Evolutionary conservation across 2,113 vertebrate genomes (phyloP), one percentile per base, ranked within the genome.

Genomic region (Oncorhynchus kisutch): DNA sequence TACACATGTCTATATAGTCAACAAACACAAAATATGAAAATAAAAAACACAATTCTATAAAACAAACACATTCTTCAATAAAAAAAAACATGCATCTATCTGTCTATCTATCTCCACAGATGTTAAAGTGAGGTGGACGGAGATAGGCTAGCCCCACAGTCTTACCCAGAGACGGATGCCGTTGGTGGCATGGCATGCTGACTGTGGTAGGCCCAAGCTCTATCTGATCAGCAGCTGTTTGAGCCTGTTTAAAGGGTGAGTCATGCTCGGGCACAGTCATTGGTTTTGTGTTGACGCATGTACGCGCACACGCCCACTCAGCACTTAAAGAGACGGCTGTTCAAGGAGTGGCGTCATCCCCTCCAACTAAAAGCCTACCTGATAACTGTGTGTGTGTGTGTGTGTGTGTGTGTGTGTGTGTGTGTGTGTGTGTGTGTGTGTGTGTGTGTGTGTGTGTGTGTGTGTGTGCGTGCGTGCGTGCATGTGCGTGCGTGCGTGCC

Each of bases 191-290:
- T 62, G 59, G n/a, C 59, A 16, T 18, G 12, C 12, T 54, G 51
- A 54, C 51, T 54, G 51, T 18, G 51, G 14, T 54, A 16, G 16
- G 16, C 3, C 51, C 59, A 62, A n/a, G 5, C 59, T 62, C 59
- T 27, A 31, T 67, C 22, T 31, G 27, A 67, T 67, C 65, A 62
- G n/a, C 59, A 67, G 65, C 24, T 67, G n/a, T 67, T 67, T 67
- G 65, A 29, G 65, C 14, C 25, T 67, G 65, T 22, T 65, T 65
- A 16, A 8, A 29, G 65, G 65, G 65, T 67, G 65, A 67, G 65
- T 67, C 25, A 29, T 31, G 59, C 64, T 22, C 6, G 6, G 59
- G 51, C 51, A 20, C 9, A 6, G 65, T 67, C 65, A 67, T 67
- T 13, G 14, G 27, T 6, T 20, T 68, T 7, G 31, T n/a, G 59